phyloP scores from a whole-genome alignment of 2,113 vertebrate genomes.

The Semicossyphus pulcher region DNA sequence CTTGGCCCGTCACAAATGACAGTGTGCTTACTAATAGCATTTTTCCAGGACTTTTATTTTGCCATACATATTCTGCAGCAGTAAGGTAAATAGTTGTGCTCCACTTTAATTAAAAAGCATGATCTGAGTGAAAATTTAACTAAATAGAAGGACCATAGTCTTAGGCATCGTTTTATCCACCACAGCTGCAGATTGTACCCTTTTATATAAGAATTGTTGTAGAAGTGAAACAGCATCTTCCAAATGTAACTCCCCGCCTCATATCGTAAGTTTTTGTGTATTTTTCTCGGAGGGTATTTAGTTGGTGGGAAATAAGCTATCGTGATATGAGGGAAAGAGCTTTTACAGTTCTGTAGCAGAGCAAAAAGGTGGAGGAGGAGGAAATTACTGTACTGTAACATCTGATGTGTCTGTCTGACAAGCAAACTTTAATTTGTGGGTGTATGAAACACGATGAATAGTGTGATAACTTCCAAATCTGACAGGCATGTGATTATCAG shows the following conservation, averaged over 20 bases:
- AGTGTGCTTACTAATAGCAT: conserved; percentile 26
- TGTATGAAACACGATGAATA: conserved; percentile 12
- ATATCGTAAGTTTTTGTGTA: conserved; percentile 15
- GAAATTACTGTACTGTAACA: conserved; percentile 33
- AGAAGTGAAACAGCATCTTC: conserved; percentile 6
- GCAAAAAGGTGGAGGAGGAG: conserved; percentile 15
- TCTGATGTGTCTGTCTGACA: conserved; percentile 34
- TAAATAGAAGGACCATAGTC: conserved; percentile 6
- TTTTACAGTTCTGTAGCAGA: conserved; percentile 32
- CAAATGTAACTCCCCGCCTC: conserved; percentile 8
- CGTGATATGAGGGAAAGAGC: conserved; percentile 29
- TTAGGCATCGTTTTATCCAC: neutral
- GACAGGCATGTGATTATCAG: conserved; percentile 12
- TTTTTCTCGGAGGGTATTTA: conserved; percentile 33
- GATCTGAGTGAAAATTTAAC: conserved; percentile 12
- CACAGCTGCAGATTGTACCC: conserved; percentile 12
- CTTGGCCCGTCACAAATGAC: conserved; percentile 5
- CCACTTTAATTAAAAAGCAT: conserved; percentile 6
- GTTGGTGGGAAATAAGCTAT: conserved; percentile 25
- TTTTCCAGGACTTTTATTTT: conserved; percentile 22
- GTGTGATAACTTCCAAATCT: conserved; percentile 25
- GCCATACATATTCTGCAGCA: conserved; percentile 9
- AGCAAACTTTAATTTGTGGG: conserved; percentile 22
- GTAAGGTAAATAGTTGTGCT: neutral
- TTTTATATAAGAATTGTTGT: conserved; percentile 5